Evolutionary conservation across 2,797 vertebrate species (phyloP), one percentile per base, ranked within the genome.

Genomic region (Trachops cirrhosus): DNA sequence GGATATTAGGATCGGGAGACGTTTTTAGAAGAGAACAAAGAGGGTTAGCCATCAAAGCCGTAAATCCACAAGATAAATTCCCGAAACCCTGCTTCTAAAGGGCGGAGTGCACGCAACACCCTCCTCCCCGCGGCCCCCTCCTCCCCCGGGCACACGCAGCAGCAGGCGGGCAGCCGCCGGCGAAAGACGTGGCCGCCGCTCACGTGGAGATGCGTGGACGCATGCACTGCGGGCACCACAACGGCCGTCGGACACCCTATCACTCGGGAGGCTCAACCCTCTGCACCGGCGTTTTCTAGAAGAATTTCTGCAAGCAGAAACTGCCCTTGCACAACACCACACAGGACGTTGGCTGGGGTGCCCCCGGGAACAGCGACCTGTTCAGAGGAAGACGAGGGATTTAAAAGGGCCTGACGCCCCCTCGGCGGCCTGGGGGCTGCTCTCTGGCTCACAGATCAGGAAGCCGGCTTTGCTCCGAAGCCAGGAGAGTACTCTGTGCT

Each of bases 181-280:
- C 7, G 44, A 44, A 9, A 44, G 9, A 44, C 9, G 44, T 44
- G 12, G 14, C 62, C 2, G 15, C 15, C 3, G 44, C 95, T 92
- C 95, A 94, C 82, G 48, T 74, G n/a, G 37, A 95, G 73, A 88
- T 50, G 87, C 82, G 92, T 82, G 92, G 92, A 97, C 67, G 80
- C 29, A 39, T 32, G 57, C 7, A 62, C 37, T 62, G 78, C 85
- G 86, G 94, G 82, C 73, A 59, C 34, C 96, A 84, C 87, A 39
- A 26, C 34, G 79, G 93, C 59, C 37, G 74, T 73, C 70, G 85
- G 70, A 95, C 92, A 88, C 74, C 93, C 78, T 83, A 70, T 92
- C 89, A 82, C 19, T 54, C 89, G 79, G 62, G 46, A 89, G 59
- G 91, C 41, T 83, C 94, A 88, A 94, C 77, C 67, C 67, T 37